Percentiles rank a stretch among this genome's conserved stretches.
Conservation (phyloP, 2,113 vertebrate species). For the Lagopus leucura region DNA sequence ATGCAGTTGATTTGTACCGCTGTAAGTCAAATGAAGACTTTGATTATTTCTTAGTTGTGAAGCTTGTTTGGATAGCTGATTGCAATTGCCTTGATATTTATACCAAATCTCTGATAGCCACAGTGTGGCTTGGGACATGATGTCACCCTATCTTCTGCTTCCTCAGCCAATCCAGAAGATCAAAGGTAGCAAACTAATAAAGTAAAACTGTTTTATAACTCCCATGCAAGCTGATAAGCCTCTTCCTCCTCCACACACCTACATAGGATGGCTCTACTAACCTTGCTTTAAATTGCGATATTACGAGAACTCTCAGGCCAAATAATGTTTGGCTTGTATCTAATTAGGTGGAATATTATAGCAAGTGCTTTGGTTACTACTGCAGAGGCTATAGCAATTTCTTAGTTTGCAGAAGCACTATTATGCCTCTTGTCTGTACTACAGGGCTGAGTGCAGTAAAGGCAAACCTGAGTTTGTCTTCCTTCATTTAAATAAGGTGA, state of each 20-base stretch:
- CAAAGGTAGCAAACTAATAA: neutral
- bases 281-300: neutral
- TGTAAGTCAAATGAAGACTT: neutral
- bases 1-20: neutral
- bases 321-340: neutral
- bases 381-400: neutral
- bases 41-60: neutral
- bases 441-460: neutral
- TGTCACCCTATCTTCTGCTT: neutral
- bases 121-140: neutral
- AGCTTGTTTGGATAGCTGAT: neutral
- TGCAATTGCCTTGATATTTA: neutral
- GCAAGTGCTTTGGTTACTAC: neutral
- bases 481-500: conserved; percentile 4
- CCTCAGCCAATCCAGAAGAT: neutral
- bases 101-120: neutral
- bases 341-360: neutral
- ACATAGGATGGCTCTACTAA: neutral
- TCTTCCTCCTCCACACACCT: neutral
- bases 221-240: neutral
- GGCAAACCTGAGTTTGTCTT: neutral
- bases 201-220: neutral
- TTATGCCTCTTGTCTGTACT: neutral
- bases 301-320: neutral
- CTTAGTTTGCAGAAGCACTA: neutral